Evolutionary conservation across 2,113 vertebrate species (phyloP).

Genomic region (Asarcornis scutulata): DNA sequence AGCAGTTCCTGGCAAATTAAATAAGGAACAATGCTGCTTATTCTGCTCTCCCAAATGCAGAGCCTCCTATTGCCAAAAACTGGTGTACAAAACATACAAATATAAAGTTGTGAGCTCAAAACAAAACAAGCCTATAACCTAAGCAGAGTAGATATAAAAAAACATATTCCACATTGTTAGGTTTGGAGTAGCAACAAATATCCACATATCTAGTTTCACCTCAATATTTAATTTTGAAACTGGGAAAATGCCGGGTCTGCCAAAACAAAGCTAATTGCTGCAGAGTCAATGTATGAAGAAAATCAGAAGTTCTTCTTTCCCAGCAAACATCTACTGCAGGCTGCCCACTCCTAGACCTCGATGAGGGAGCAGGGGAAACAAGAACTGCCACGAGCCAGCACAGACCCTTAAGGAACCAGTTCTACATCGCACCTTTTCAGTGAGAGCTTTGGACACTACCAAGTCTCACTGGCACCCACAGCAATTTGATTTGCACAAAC

Average conservation of each 20-base stretch:
- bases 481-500: constrained; percentile 39
- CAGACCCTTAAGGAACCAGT: neutral
- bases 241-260: neutral
- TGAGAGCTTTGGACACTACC: neutral
- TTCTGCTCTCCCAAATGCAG: neutral
- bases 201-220: neutral
- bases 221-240: neutral
- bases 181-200: neutral
- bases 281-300: neutral
- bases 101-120: neutral
- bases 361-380: neutral
- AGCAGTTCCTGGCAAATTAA: neutral
- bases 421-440: neutral
- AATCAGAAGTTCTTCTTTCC: neutral
- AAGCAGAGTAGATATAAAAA: neutral
- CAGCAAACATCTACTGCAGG: neutral
- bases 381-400: neutral
- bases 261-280: neutral
- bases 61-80: neutral
- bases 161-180: neutral
- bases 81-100: neutral
- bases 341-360: neutral
- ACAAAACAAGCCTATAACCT: neutral
- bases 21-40: neutral
- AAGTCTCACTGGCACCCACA: neutral